Evolutionary conservation across 2,113 vertebrate species (phyloP).

Genomic region (Elaphurus davidianus): DNA sequence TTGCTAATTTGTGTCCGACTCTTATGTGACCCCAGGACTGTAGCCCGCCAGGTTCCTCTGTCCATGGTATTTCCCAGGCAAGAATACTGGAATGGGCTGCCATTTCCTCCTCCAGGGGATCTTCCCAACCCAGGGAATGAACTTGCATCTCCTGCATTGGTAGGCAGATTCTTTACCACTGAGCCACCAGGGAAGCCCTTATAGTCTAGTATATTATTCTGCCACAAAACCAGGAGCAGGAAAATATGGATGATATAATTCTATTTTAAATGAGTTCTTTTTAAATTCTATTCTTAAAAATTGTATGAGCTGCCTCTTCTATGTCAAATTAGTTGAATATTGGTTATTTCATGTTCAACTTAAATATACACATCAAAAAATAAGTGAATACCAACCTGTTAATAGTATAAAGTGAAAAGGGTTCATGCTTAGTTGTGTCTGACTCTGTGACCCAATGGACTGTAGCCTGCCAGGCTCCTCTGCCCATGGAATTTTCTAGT

Average conservation of each 20-base stretch:
- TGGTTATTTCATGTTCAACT: neutral
- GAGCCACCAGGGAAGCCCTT: neutral
- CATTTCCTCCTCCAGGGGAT: neutral
- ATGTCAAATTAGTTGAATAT: neutral
- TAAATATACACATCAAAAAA: neutral
- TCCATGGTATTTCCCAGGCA: neutral
- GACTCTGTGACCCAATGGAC: neutral
- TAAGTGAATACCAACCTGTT: neutral
- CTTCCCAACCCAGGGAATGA: neutral
- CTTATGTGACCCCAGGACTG: neutral
- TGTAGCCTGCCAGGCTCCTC: neutral
- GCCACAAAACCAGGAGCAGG: neutral
- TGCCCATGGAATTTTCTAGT: neutral
- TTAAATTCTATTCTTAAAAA: neutral
- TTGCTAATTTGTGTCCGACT: neutral
- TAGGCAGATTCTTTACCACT: neutral
- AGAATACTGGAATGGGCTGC: neutral
- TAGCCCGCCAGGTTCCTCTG: neutral
- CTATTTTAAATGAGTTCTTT: neutral
- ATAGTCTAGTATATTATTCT: neutral
- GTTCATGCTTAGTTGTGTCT: neutral
- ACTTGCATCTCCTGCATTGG: neutral
- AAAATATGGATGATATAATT: rapidly evolving
- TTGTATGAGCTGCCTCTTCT: neutral
- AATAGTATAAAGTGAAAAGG: neutral